phyloP scores from a whole-genome alignment of 1,140 invertebrate species.

The Dendrolimus punctatus region DNA sequence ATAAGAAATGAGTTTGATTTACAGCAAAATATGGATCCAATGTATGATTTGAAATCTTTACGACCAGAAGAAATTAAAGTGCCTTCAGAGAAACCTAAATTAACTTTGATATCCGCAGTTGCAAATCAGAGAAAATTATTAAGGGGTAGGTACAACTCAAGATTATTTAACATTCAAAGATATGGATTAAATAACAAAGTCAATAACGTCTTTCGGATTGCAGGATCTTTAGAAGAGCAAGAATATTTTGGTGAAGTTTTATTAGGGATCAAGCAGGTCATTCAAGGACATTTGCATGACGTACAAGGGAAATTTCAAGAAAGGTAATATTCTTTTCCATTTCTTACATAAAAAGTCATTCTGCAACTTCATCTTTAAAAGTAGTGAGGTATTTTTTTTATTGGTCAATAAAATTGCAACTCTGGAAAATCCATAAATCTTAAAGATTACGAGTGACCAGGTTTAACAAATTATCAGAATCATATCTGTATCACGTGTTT shows the following conservation, averaged over 20 bases:
- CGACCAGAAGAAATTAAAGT: slow-evolving; percentile 67
- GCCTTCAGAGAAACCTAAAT: slow-evolving; percentile 62
- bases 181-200: too few species aligned
- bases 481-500: too few species aligned
- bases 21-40: slow-evolving; percentile 35
- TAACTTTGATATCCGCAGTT: slow-evolving; percentile 62
- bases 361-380: too few species aligned
- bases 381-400: too few species aligned
- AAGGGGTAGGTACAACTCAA: slow-evolving; percentile 39
- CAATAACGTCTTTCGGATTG: background rate
- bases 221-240: slow-evolving; percentile 76
- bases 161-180: too few species aligned
- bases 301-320: slow-evolving; percentile 78
- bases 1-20: slow-evolving; percentile 37
- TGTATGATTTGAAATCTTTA: slow-evolving; percentile 46
- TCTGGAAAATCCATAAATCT: too few species aligned
- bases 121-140: slow-evolving; percentile 66
- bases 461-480: too few species aligned
- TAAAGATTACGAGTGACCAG: too few species aligned
- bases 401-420: too few species aligned
- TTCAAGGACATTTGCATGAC: slow-evolving; percentile 79
- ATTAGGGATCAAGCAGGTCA: slow-evolving; percentile 82
- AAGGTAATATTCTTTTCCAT: slow-evolving; percentile 39
- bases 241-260: slow-evolving; percentile 85
- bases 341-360: background rate